A percentile compares a stretch with the other conserved stretches of the same genome.
Evolutionary conservation across 2,113 vertebrate genomes (phyloP).

Genomic region (Archocentrus centrarchus): DNA sequence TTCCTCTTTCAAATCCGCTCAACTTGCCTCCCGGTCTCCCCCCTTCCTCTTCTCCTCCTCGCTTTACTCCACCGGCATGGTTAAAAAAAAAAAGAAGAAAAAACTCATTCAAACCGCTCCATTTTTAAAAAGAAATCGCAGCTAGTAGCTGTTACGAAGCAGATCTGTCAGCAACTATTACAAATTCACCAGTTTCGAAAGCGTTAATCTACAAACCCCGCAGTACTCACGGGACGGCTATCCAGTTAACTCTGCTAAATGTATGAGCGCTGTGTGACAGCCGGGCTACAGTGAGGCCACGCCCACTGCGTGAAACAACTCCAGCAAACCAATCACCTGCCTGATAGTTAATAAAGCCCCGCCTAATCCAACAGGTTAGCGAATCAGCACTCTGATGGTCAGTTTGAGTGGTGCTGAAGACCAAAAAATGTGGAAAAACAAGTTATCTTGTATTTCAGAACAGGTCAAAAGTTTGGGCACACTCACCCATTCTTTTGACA

Average conservation of each 20-base stretch:
- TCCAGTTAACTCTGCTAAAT: neutral
- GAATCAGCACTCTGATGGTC: slow-evolving; percentile 49
- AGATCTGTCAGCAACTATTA: accelerated
- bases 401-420: neutral
- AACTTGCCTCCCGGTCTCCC: neutral
- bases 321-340: slow-evolving; percentile 52
- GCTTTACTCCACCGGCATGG: slow-evolving; percentile 33
- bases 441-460: neutral
- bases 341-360: neutral
- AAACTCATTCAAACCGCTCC: slow-evolving; percentile 15
- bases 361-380: slow-evolving; percentile 15
- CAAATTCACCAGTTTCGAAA: neutral
- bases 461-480: no score
- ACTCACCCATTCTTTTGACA: no score
- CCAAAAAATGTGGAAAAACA: neutral
- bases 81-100: no score
- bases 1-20: slow-evolving; percentile 56
- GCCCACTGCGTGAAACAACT: slow-evolving; percentile 20
- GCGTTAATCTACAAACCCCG: neutral
- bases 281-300: slow-evolving; percentile 59
- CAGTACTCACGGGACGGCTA: accelerated
- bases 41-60: slow-evolving; percentile 8
- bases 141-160: neutral
- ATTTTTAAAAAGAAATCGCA: neutral
- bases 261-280: slow-evolving; percentile 26